Evolutionary conservation across 2,888 invertebrate genomes (phyloP), one percentile per base, ranked within the genome.

Genomic region (Diarsia dahlii): DNA sequence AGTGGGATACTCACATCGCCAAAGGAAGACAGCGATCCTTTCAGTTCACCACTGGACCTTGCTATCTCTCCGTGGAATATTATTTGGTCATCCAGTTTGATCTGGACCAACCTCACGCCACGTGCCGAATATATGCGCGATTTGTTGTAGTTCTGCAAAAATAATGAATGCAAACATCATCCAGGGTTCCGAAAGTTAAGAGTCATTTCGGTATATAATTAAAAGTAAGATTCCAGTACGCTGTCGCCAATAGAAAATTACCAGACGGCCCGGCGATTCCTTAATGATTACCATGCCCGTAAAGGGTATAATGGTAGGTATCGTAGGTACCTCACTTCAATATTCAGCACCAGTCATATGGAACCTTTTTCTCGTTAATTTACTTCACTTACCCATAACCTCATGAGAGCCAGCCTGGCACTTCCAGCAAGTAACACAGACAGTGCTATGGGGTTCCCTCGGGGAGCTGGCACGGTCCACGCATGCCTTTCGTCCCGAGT

Each of bases 41-140:
- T 97, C 39, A 98, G 97, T 74, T 97, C 98, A 4, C 98, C 98
- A 90, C 97, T 98, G 10, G 98, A 98, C 87, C 98, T 97, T 0
- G 98, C 98, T 74, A 99, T 98, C 94, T 99, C 98, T 1, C 99
- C 99, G 87, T 97, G 97, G 93, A 99, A 99, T 90, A 99, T 98
- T 50, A 97, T 92, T 67, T 93, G 93, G 23, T 97, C 97, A 91
- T 98, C 98, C 75, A 98, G 92, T 80, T 96, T 97, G 48, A 99
- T 97, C 80, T 97, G 97, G 18, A 98, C 95, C 88, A 98, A 96
- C 87, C 97, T 97, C 10, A 97, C 98, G 66, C 99, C 99, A 78
- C 98, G 97, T 76, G 97, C 97, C 0, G 98, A 98, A 93, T 99
- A 98, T 86, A 98, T 98, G 79, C 99, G 97, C 1, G 98, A 98